Conservation (phyloP, 2,113 vertebrate genomes). For the Forbesichthys agassizii region DNA sequence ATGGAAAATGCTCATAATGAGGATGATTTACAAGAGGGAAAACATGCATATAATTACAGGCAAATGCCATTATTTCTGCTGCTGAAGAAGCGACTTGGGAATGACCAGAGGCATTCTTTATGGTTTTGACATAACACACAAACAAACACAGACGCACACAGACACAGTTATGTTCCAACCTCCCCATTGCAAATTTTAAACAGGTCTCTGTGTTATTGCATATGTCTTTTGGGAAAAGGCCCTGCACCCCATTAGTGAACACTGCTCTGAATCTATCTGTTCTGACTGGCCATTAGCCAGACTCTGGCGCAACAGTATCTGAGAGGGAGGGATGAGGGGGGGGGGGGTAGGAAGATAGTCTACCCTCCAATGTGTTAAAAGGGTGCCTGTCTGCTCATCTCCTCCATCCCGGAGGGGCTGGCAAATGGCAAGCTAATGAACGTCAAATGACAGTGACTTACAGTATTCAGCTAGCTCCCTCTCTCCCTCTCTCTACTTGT, state of each 20-base stretch:
- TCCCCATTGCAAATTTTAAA: background rate
- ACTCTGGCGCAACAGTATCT: background rate
- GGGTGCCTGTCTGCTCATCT: background rate
- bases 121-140: constrained; percentile 8
- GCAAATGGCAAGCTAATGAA: constrained; percentile 49
- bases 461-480: constrained; percentile 30
- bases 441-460: constrained; percentile 59
- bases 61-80: constrained; percentile 55
- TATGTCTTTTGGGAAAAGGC: background rate
- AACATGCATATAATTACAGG: constrained; percentile 52
- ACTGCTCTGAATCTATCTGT: background rate
- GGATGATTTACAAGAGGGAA: constrained; percentile 9
- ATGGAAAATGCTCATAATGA: constrained; percentile 46
- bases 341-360: background rate
- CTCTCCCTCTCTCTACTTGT: constrained; percentile 47
- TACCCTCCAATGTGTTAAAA: constrained; percentile 3
- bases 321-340: background rate
- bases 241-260: background rate
- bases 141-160: background rate
- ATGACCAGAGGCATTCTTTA: constrained; percentile 29
- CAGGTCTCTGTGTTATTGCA: background rate
- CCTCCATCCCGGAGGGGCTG: background rate
- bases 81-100: constrained; percentile 39
- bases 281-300: background rate
- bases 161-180: background rate